These are phyloP conservation scores for Centropristis striata DNA, from an alignment of 2,113 vertebrate species.

Conservation along the genomic window DNA sequence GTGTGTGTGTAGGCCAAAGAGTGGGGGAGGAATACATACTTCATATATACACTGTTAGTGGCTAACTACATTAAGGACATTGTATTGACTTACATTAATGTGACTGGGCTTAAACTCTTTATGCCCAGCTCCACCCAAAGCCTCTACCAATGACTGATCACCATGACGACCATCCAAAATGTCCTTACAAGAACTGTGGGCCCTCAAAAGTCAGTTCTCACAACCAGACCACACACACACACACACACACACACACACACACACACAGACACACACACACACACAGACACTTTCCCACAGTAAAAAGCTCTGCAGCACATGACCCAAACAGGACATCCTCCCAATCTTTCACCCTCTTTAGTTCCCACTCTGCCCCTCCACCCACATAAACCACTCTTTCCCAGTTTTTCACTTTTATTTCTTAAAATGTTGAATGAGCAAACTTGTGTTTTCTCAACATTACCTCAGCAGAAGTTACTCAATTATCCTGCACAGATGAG, in stretches of 20 bases:
- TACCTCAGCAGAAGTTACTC: not conserved
- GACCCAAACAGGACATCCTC: conserved; percentile 82
- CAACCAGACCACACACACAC: conserved; percentile 52
- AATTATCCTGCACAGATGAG: not conserved
- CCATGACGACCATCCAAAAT: not conserved
- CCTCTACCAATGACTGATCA: not conserved
- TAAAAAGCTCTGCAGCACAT: conserved; percentile 64
- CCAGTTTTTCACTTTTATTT: not conserved
- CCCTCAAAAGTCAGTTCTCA: conserved; percentile 49
- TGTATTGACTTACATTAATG: not conserved
- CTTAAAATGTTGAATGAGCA: not conserved
- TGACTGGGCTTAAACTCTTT: not conserved
- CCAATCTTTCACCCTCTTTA: conserved; percentile 46
- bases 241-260: conserved; percentile 30
- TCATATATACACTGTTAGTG: not conserved
- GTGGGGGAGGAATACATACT: not conserved
- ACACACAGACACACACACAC: conserved; percentile 44
- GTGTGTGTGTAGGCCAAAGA: conserved; percentile 22
- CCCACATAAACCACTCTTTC: conserved; percentile 27
- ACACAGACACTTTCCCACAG: conserved; percentile 79
- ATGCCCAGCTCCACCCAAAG: not conserved
- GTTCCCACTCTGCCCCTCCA: conserved; percentile 61
- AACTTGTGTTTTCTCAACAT: not conserved
- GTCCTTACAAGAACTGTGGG: conserved; percentile 22
- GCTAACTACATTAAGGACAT: no score